These are phyloP conservation scores for Acanthurus tractus DNA, from an alignment of 2,797 vertebrate species.

Conservation along the genomic window DNA sequence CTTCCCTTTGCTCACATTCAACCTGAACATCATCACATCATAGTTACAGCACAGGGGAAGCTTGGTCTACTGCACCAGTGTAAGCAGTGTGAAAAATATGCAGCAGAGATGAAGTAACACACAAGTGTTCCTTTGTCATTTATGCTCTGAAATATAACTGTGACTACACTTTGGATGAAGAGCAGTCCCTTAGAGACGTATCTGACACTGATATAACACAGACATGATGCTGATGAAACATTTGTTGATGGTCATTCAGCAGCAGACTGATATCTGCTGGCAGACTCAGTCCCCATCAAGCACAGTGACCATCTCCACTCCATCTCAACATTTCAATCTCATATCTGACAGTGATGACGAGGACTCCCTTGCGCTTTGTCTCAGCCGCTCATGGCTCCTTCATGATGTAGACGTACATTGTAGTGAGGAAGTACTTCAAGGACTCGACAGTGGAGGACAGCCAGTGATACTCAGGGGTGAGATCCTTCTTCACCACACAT, in stretches of 20 bases:
- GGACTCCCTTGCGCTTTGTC: neutral
- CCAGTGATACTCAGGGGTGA: slow-evolving; percentile 89
- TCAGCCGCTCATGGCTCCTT: slow-evolving; percentile 87
- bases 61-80: slow-evolving; percentile 35
- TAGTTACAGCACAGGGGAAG: slow-evolving; percentile 38
- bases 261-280: slow-evolving; percentile 30
- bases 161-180: slow-evolving; percentile 74
- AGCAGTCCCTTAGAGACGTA: slow-evolving; percentile 52
- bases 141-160: slow-evolving; percentile 17
- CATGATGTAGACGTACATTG: slow-evolving; percentile 91
- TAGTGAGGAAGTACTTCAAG: slow-evolving; percentile 92
- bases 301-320: slow-evolving; percentile 18
- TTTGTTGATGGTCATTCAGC: slow-evolving; percentile 58
- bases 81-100: slow-evolving; percentile 31
- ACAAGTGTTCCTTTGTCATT: slow-evolving; percentile 13
- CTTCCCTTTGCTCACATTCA: slow-evolving; percentile 5
- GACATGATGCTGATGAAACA: slow-evolving; percentile 65
- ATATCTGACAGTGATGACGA: neutral
- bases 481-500: slow-evolving; percentile 92
- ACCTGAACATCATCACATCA: slow-evolving; percentile 27
- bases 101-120: slow-evolving; percentile 31
- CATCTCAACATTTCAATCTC: slow-evolving; percentile 34
- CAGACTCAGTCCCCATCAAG: slow-evolving; percentile 20
- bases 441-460: slow-evolving; percentile 87
- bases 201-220: slow-evolving; percentile 30